Conservation (phyloP, 2,888 invertebrate species). For the Stenodema calcarata region DNA sequence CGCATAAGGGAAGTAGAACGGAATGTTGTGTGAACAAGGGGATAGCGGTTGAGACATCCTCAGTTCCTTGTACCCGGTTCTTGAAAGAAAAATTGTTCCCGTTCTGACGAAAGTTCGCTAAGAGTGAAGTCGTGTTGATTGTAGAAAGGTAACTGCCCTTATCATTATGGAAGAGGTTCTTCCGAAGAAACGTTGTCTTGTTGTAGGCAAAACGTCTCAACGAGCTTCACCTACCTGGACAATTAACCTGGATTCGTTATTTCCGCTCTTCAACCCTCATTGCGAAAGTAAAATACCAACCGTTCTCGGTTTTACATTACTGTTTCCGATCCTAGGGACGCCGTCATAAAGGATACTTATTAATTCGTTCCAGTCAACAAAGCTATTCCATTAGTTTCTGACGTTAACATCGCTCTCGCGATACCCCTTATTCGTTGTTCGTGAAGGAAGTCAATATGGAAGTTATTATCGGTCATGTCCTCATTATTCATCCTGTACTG, state of each 20-base stretch:
- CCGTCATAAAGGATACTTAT: background rate
- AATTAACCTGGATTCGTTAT: conserved; percentile 21
- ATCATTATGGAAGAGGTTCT: conserved; percentile 3
- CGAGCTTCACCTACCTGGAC: conserved; percentile 4
- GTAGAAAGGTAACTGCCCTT: background rate
- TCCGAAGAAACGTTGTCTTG: background rate
- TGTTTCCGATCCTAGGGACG: background rate
- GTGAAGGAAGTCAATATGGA: conserved; percentile 28
- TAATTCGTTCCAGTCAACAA: background rate
- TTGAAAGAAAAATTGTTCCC: background rate
- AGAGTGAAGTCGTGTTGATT: conserved; percentile 25
- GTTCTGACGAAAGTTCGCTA: conserved; percentile 2
- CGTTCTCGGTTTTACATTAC: background rate
- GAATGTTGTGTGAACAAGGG: background rate
- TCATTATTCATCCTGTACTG: conserved; percentile 27
- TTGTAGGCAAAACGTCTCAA: background rate
- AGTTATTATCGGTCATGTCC: conserved; percentile 24
- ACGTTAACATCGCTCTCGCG: background rate
- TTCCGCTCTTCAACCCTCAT: background rate
- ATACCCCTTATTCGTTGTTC: background rate
- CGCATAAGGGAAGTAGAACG: background rate
- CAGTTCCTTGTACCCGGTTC: background rate
- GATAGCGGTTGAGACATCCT: background rate
- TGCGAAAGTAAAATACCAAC: background rate
- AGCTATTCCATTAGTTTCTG: background rate